These are phyloP conservation scores for Leptothorax acervorum DNA, from an alignment of 2,888 invertebrate genomes.

Conservation along the genomic window DNA sequence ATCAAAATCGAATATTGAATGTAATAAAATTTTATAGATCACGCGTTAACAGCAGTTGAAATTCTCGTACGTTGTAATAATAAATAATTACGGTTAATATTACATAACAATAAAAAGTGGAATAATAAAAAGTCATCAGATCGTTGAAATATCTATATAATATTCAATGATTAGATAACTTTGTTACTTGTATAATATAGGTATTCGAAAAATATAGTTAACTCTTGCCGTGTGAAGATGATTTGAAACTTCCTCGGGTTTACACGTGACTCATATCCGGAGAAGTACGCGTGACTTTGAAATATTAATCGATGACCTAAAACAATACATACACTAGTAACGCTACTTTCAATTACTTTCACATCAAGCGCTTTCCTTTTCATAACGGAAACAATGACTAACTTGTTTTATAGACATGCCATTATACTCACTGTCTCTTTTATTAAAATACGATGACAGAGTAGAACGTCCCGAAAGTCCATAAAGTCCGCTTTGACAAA, in stretches of 20 bases:
- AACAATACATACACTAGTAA: constrained; percentile 31
- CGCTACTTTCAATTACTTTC: constrained; percentile 52
- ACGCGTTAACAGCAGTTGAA: no score
- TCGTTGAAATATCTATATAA: neutral
- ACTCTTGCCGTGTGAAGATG: neutral
- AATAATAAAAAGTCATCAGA: neutral
- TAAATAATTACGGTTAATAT: constrained; percentile 9
- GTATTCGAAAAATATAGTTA: neutral
- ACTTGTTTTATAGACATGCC: constrained; percentile 1
- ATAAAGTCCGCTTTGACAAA: neutral
- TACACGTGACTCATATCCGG: constrained; percentile 22
- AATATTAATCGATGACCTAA: constrained; percentile 34
- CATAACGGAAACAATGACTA: constrained; percentile 33
- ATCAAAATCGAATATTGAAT: neutral
- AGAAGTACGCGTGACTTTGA: constrained; percentile 5
- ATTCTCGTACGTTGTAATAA: no score
- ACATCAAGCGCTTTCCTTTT: constrained; percentile 39
- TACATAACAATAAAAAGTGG: neutral
- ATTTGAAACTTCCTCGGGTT: neutral
- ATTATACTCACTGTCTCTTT: constrained; percentile 10
- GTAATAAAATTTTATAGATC: neutral
- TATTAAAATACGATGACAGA: neutral
- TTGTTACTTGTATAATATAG: neutral
- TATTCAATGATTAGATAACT: neutral
- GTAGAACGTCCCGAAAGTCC: neutral